Evolutionary conservation across 1,140 invertebrate species (phyloP).

Genomic region (Hycleus cichorii): DNA sequence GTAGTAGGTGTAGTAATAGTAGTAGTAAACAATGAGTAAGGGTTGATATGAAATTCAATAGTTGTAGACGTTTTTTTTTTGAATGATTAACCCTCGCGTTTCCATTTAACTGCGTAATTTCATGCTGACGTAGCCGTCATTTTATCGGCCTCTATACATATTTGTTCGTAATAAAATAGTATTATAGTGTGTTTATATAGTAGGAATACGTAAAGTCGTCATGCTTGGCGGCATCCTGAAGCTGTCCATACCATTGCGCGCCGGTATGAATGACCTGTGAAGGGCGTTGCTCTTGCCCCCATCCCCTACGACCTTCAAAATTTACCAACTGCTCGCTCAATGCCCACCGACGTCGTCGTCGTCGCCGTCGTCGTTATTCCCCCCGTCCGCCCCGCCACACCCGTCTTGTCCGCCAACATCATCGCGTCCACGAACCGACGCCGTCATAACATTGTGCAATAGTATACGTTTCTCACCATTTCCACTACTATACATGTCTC

Average conservation of each 20-base stretch:
- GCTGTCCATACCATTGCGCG: background rate
- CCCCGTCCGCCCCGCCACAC: no score
- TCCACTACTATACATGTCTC: background rate
- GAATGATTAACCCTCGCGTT: no score
- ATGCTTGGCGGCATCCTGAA: constrained; percentile 8
- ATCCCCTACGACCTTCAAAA: constrained; percentile 8
- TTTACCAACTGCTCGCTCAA: constrained; percentile 1
- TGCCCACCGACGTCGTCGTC: constrained; percentile 1
- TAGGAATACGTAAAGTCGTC: background rate
- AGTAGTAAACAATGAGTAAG: no score
- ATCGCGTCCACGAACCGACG: background rate
- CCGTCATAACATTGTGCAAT: background rate
- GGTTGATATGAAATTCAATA: no score
- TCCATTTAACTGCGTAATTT: no score
- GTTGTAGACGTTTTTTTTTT: no score
- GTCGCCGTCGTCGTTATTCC: background rate
- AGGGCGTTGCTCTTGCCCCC: constrained; percentile 28
- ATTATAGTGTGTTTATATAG: no score
- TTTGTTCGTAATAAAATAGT: no score
- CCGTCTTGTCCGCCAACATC: background rate
- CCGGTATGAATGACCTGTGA: constrained; percentile 30
- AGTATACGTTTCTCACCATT: background rate
- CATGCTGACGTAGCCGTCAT: no score
- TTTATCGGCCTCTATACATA: no score
- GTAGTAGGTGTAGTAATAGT: no score